A percentile compares a stretch with the other conserved stretches of the same genome.
phyloP scores from a whole-genome alignment of 2,888 invertebrate genomes.

The Drosophila infuscata region DNA sequence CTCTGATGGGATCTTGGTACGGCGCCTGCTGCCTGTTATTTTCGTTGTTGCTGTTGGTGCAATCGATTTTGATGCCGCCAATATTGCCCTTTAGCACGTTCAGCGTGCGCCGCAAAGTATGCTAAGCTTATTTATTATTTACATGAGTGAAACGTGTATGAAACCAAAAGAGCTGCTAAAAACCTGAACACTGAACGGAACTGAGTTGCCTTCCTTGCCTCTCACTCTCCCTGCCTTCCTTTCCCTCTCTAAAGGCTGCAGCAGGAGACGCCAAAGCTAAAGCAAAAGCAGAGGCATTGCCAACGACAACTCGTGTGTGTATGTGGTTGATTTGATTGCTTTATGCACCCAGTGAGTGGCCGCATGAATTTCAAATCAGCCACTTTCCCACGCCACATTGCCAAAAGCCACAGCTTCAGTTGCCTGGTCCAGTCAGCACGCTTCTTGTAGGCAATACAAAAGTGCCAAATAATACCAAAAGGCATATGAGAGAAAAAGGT shows the following conservation, averaged over 20 bases:
- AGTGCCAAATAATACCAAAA: constrained; percentile 55
- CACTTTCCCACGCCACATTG: constrained; percentile 35
- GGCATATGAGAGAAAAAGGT: constrained; percentile 40
- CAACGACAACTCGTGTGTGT: constrained; percentile 51
- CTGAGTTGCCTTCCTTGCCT: constrained; percentile 6
- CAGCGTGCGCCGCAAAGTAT: constrained; percentile 72
- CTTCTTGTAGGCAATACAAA: constrained; percentile 29
- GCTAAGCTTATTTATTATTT: constrained; percentile 81
- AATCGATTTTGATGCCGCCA: constrained; percentile 68
- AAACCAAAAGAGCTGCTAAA: constrained; percentile 66
- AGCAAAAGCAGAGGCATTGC: neutral
- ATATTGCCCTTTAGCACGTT: constrained; percentile 57
- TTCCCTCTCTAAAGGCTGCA: neutral
- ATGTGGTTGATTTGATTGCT: constrained; percentile 84
- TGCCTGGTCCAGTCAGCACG: neutral
- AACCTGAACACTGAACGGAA: constrained; percentile 44
- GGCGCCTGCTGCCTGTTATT: constrained; percentile 9
- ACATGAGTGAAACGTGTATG: constrained; percentile 78
- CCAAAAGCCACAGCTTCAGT: constrained; percentile 26
- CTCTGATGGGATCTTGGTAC: constrained; percentile 52
- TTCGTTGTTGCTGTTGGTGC: constrained; percentile 43
- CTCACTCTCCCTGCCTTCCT: neutral
- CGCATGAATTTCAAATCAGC: constrained; percentile 83
- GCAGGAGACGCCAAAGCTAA: neutral
- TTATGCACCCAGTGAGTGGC: constrained; percentile 84